Evolutionary conservation across 2,113 vertebrate species (phyloP).

Genomic region (Albula goreensis): DNA sequence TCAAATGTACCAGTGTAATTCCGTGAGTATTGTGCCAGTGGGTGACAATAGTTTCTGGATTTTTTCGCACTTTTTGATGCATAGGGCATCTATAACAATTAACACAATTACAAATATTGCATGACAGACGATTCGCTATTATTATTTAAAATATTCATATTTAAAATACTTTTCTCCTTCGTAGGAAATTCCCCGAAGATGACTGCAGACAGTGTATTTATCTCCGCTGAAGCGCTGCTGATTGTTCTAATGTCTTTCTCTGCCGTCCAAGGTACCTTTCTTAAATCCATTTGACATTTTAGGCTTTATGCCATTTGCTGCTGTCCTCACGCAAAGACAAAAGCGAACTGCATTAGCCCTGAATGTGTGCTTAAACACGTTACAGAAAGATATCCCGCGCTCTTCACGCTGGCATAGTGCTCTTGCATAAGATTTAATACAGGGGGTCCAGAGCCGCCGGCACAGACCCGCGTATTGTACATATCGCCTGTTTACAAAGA

Average conservation of each 20-base stretch:
- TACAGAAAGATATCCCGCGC: too few species aligned
- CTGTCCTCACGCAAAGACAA: background rate
- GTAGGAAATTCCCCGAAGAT: background rate
- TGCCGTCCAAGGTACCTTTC: background rate
- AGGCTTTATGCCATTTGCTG: background rate
- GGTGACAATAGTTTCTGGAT: background rate
- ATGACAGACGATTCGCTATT: background rate
- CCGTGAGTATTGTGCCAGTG: background rate
- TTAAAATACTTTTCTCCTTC: background rate
- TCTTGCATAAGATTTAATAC: too few species aligned
- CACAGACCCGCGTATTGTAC: too few species aligned
- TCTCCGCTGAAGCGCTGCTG: background rate
- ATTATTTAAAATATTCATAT: background rate
- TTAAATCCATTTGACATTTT: background rate
- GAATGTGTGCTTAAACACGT: background rate
- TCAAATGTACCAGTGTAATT: too few species aligned
- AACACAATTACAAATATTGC: background rate
- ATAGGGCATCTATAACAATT: background rate
- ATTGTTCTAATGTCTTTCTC: background rate
- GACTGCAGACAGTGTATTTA: background rate
- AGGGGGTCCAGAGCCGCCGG: too few species aligned
- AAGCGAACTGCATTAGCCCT: too few species aligned
- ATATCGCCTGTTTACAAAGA: too few species aligned
- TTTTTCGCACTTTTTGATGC: background rate
- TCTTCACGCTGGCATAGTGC: too few species aligned